Conservation (phyloP, 2,888 invertebrate species). For the Andricus quercusramuli region DNA sequence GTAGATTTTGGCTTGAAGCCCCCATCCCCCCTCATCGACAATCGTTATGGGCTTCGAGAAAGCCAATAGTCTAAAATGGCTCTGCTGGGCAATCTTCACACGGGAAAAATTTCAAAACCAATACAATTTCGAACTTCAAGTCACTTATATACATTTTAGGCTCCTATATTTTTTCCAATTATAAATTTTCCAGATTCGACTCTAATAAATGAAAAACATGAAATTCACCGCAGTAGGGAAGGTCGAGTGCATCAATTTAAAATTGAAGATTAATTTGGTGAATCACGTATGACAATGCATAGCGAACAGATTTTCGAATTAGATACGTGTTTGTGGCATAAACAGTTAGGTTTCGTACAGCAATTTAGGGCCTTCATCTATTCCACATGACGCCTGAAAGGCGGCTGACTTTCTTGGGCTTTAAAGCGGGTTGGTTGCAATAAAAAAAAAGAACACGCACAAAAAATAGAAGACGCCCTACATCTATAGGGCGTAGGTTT, state of each 20-base stretch:
- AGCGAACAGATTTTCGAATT: not conserved
- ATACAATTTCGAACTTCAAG: no score
- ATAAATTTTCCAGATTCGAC: not conserved
- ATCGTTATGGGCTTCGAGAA: no score
- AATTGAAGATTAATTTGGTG: slow-evolving; percentile 1
- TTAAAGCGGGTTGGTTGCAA: slow-evolving; percentile 9
- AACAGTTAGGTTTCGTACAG: slow-evolving; percentile 7
- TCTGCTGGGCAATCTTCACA: no score
- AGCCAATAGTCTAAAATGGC: no score
- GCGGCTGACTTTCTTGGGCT: slow-evolving; percentile 8
- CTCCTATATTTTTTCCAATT: not conserved
- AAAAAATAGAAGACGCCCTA: slow-evolving; percentile 11
- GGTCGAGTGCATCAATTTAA: not conserved
- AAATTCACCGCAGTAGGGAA: not conserved
- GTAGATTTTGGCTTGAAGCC: no score
- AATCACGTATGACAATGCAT: slow-evolving; percentile 5
- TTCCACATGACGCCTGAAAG: slow-evolving; percentile 5
- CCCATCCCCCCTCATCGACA: no score
- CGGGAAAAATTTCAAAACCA: no score
- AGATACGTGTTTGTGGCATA: slow-evolving; percentile 16
- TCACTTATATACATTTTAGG: no score
- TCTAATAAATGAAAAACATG: not conserved
- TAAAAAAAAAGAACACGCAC: slow-evolving; percentile 16
- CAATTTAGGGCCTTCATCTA: slow-evolving; percentile 13
- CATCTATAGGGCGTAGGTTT: slow-evolving; percentile 8